Evolutionary conservation across 2,113 vertebrate species (phyloP).

Genomic region (Columba livia): DNA sequence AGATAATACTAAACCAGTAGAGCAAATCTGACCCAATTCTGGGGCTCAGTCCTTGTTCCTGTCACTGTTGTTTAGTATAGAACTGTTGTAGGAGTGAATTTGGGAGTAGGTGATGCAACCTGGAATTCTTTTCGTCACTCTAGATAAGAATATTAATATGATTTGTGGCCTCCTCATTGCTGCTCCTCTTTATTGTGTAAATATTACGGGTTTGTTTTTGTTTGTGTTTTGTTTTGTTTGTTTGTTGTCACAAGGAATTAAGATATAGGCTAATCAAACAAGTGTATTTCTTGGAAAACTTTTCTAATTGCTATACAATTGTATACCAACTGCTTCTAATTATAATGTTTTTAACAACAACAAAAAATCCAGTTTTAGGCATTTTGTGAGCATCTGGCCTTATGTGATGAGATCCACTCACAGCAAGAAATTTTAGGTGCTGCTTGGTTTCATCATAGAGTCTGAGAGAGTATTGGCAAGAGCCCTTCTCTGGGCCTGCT

Average conservation of each 20-base stretch:
- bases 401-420: background rate
- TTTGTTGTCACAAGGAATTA: background rate
- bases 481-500: background rate
- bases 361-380: background rate
- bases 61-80: background rate
- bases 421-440: background rate
- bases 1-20: background rate
- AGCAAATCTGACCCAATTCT: background rate
- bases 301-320: fast-evolving
- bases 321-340: background rate
- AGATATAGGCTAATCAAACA: background rate
- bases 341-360: background rate
- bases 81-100: background rate
- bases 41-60: background rate
- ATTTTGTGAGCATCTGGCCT: background rate
- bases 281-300: background rate
- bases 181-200: background rate
- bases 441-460: background rate
- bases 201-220: background rate
- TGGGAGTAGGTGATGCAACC: background rate
- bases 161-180: background rate
- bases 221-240: too few species aligned
- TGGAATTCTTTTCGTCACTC: background rate
- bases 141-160: background rate
- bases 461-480: background rate